Evolutionary conservation across 2,113 vertebrate species (phyloP), one percentile per base, ranked within the genome.

Genomic region (Chaenogobius annularis): DNA sequence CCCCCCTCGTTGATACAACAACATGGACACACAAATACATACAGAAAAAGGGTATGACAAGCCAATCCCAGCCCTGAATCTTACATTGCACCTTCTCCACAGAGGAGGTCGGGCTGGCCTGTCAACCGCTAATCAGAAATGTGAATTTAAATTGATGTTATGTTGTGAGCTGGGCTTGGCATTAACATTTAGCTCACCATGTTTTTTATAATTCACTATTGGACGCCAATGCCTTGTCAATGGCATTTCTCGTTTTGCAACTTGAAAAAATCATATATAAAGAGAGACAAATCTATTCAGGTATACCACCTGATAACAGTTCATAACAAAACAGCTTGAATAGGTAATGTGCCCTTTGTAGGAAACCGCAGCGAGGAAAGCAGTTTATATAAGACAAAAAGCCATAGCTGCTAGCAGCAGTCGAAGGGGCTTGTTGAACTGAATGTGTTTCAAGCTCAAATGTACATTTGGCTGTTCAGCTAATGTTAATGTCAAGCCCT

Each of bases 121-220:
- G 77, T 70, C 78, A 81, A 58, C 80, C 85, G 85, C 82, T 74
- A 72, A 55, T 78, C 74, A 70, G 74, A 90, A 91, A 89, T 88
- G 87, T 91, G 88, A 90, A 87, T 74, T 87, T 73, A 72, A 84
- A 63, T 80, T 74, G 69, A 80, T 77, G 86, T 89, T 81, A 31
- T 40, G 80, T 58, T 58, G 55, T 58, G 13, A 58, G 55, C 55
- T 14, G 55, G 55, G 55, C 55, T 58, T 58, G 55, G 23, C 55
- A 58, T 58, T 58, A 58, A 58, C 55, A 10, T 58, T 23, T 58
- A 14, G 55, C 55, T 58, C 22, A 14, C 55, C 23, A 20, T 58
- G 22, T 58, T 14, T 26, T 22, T 26, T 58, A 14, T 7, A 58
- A 4, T 14, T 58, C 50, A 54, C 9, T 10, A 19, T 54, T n/a